Evolutionary conservation across 1,140 invertebrate genomes (phyloP).

Genomic region (Polypedilum pembai): DNA sequence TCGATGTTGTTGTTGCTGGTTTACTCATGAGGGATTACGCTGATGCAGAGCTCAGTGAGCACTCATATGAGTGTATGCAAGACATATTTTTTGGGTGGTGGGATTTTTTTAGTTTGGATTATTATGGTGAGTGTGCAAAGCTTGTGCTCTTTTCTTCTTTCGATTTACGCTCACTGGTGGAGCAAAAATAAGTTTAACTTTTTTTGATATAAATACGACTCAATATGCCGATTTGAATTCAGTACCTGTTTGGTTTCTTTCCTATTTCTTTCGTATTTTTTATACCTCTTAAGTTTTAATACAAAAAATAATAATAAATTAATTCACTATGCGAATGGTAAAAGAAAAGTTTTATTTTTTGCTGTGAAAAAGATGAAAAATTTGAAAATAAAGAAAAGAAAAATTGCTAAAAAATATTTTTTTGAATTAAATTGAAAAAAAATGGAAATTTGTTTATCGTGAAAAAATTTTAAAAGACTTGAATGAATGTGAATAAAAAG

Average conservation of each 20-base stretch:
- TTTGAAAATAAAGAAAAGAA: neutral
- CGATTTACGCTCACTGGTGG: neutral
- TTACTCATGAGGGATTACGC: no score
- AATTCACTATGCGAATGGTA: constrained; percentile 41
- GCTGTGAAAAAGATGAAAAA: neutral
- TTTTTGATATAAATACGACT: constrained; percentile 21
- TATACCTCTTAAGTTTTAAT: constrained; percentile 10
- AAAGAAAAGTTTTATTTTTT: constrained; percentile 29
- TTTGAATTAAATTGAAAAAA: neutral
- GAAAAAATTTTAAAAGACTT: neutral
- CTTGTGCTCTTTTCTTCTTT: neutral
- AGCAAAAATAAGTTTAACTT: neutral
- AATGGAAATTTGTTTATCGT: neutral
- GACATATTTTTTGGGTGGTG: no score
- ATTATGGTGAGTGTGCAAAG: no score
- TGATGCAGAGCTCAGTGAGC: no score
- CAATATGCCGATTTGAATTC: constrained; percentile 35
- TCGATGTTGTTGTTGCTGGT: no score
- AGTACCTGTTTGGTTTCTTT: constrained; percentile 42
- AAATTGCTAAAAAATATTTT: neutral
- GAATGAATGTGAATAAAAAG: neutral
- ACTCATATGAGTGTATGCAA: no score
- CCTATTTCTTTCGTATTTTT: constrained; percentile 35
- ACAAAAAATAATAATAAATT: constrained; percentile 40
- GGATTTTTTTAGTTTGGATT: no score